phyloP scores from a whole-genome alignment of 1,140 invertebrate genomes.

The Megathymus violae region DNA sequence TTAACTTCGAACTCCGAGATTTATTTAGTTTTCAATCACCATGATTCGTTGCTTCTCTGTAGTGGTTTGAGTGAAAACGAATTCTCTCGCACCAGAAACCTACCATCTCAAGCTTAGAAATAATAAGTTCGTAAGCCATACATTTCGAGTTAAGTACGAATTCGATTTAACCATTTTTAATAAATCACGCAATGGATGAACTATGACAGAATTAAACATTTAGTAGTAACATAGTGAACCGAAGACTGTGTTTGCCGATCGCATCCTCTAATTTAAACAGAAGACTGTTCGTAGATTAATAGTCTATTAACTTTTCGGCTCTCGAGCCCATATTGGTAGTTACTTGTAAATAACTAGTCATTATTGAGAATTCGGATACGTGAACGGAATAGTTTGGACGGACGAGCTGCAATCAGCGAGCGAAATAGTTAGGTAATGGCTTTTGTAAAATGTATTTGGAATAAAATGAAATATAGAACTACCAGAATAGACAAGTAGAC shows the following conservation, averaged over 20 bases:
- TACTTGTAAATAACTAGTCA: conserved; percentile 29
- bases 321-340: conserved; percentile 17
- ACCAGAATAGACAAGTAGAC: too few relatives aligned
- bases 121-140: neutral
- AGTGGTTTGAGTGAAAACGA: conserved; percentile 34
- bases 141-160: neutral
- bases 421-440: conserved; percentile 3
- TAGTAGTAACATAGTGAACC: neutral
- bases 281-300: conserved; percentile 30
- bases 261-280: conserved; percentile 31
- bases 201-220: neutral
- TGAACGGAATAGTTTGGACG: conserved; percentile 4
- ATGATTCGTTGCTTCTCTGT: conserved; percentile 31
- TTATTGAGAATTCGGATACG: conserved; percentile 25
- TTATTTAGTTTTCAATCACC: conserved; percentile 37
- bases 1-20: conserved; percentile 25
- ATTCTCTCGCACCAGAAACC: neutral
- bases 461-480: neutral
- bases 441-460: neutral
- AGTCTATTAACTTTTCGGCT: conserved; percentile 34
- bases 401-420: conserved; percentile 7
- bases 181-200: neutral
- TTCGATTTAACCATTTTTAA: neutral
- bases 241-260: conserved; percentile 12
- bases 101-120: neutral